Base-by-base conservation (phyloP, 2,797 vertebrate species). In the Eidolon dupreanum region DNA sequence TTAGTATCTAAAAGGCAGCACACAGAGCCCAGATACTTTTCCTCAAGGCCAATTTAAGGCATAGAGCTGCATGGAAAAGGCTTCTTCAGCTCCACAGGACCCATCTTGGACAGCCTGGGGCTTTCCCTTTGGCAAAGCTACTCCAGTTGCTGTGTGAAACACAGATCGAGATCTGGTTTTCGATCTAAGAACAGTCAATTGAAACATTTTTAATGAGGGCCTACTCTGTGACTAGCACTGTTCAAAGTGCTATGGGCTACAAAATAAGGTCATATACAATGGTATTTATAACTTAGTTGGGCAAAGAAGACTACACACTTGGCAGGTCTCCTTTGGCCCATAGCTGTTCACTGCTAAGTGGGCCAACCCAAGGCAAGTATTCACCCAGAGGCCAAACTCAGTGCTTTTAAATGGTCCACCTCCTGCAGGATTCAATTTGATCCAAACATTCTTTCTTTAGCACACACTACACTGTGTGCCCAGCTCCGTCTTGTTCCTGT, bases 271-370 rank as follows among this genome's bases (percentile, higher is more conserved):
- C 70, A 28, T 36, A 61, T 55, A 83, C 79, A 57, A 31, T 43
- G 11, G 11, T 70, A 38, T 92, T 83, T 70, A 61, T 88, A 83
- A 90, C 15, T 79, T 88, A 94, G 51, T 19, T 63, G 33, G 81
- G 38, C 43, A 89, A 95, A 83, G 5, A 81, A 73, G 85, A 78
- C 65, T 57, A 95, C 92, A 33, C 41, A 98, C 97, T 71, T 97
- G 94, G 33, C 0, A 16, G 66, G 7, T 93, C 7, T 96, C 73
- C 73, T 93, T 88, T 51, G 77, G 46, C n/a, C 24, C 97, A 98
- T 98, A 59, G 53, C 88, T 95, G 8, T 83, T 91, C 82, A 51
- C 63, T 75, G 84, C 28, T 49, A 61, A 78, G 33, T 92, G 88
- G 70, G 86, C 38, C 88, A 93, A 61, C 22, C 13, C 0, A 1